Percentiles rank a stretch among this genome's conserved stretches.
phyloP scores from a whole-genome alignment of 2,113 vertebrate species.

The Addax nasomaculatus region DNA sequence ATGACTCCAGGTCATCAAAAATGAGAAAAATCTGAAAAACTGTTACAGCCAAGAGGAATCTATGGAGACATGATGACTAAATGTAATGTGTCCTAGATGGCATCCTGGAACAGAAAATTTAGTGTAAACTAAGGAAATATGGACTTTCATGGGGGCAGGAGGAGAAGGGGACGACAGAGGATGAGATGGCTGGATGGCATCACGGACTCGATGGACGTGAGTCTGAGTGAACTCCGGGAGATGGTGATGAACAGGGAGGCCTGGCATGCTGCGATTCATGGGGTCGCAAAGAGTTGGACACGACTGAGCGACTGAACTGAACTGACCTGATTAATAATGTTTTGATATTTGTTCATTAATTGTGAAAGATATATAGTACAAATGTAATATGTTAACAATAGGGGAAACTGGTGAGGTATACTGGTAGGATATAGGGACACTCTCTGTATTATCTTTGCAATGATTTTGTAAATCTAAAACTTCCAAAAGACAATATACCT shows the following conservation, averaged over 20 bases:
- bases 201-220: no score
- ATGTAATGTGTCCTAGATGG: neutral
- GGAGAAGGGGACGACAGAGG: no score
- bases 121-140: conserved; percentile 30
- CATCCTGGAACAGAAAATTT: conserved; percentile 7
- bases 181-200: no score
- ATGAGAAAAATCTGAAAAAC: neutral
- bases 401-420: neutral
- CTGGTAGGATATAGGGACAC: neutral
- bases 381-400: conserved; percentile 14
- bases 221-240: no score
- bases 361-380: neutral
- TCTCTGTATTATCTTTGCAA: neutral
- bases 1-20: conserved; percentile 27
- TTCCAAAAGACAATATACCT: neutral
- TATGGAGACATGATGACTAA: neutral
- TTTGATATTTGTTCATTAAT: neutral
- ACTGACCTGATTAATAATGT: neutral
- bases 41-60: neutral
- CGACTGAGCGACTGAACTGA: no score
- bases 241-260: no score
- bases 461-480: conserved; percentile 34
- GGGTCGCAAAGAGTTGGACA: no score
- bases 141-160: neutral
- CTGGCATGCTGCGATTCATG: no score